Base-by-base conservation (phyloP, 2,888 invertebrate genomes). In the Acanthosepion pharaonis region DNA sequence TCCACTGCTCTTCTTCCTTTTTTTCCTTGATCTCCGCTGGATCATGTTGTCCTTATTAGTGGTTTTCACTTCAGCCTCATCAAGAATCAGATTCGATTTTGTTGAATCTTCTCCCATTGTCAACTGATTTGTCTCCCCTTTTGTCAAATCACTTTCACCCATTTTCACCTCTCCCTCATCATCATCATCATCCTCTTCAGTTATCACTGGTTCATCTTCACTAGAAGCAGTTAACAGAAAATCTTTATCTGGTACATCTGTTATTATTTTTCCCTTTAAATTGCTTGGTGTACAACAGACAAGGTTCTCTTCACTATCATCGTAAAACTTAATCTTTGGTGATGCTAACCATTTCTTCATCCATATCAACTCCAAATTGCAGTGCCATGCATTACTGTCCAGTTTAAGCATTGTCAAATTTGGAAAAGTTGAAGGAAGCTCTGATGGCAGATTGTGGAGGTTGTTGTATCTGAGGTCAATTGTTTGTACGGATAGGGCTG, bases 381-480 rank as follows among this genome's bases (percentile, higher is more conserved):
- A 99, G 96, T 98, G 98, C 97, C 98, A 98, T 51, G 98, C 98
- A 97, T 99, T 99, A 11, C 98, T 98, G 94, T 98, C 98, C 95
- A 99, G 97, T 96, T 98, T 98, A 94, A 98, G 97, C 48, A 98
- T 98, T 96, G 98, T 98, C 94, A 99, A 97, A 96, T 98, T 98
- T 0, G 98, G 98, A 95, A 98, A 98, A 96, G 98, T 98, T 96
- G 98, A 98, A 94, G 98, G 97, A 95, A 98, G 97, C 97, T 98
- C 98, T 95, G 98, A 98, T 95, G 98, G 98, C 94, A 99, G 98
- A 95, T 98, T 98, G 94, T 98, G 98, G 96, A 98, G 97, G 95
- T 98, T 98, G 95, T 98, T 98, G 95, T 98, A 97, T 96, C 98
- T 98, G 95, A 99, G 97, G 97, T 98, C 98, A 95, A 99, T 97